A percentile compares a stretch with the other conserved stretches of the same genome.
These are phyloP conservation scores for Xanthorhoe designata DNA, from an alignment of 2,888 invertebrate species.

Conservation along the genomic window DNA sequence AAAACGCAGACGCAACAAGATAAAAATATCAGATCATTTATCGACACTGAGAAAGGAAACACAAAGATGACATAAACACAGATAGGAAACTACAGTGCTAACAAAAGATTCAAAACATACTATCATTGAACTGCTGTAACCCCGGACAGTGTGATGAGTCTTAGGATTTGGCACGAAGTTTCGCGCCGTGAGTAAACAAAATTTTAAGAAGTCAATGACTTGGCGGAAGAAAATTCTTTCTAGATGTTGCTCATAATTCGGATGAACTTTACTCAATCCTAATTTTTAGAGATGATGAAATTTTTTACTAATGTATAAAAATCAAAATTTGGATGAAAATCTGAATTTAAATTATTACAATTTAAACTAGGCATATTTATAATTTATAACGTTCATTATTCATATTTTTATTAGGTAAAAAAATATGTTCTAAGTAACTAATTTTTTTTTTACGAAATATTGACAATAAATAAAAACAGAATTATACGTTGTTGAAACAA, in stretches of 20 bases:
- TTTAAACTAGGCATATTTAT: too few relatives aligned
- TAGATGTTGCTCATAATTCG: constrained; percentile 27
- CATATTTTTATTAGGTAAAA: too few relatives aligned
- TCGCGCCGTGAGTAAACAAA: constrained; percentile 69
- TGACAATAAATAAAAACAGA: too few relatives aligned
- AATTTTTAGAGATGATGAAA: not conserved
- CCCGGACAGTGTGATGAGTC: constrained; percentile 53
- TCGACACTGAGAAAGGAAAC: constrained; percentile 32
- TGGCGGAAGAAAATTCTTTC: constrained; percentile 56
- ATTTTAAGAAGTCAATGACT: constrained; percentile 76
- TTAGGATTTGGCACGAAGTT: constrained; percentile 64
- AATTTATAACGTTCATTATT: too few relatives aligned
- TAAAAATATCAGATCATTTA: constrained; percentile 17
- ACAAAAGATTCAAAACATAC: constrained; percentile 65
- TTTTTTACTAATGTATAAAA: not conserved
- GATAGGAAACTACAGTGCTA: constrained; percentile 64
- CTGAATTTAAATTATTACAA: too few relatives aligned
- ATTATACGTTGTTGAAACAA: too few relatives aligned
- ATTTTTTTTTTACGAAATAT: too few relatives aligned
- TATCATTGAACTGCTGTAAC: constrained; percentile 33
- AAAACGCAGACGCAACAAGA: constrained; percentile 4
- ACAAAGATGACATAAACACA: constrained; percentile 46
- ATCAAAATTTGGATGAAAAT: not conserved
- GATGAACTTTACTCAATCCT: not conserved
- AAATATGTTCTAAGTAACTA: too few relatives aligned